A percentile compares a stretch with the other conserved stretches of the same genome.
These are phyloP conservation scores for Dendrolimus punctatus DNA, from an alignment of 1,140 invertebrate genomes.

Conservation along the genomic window DNA sequence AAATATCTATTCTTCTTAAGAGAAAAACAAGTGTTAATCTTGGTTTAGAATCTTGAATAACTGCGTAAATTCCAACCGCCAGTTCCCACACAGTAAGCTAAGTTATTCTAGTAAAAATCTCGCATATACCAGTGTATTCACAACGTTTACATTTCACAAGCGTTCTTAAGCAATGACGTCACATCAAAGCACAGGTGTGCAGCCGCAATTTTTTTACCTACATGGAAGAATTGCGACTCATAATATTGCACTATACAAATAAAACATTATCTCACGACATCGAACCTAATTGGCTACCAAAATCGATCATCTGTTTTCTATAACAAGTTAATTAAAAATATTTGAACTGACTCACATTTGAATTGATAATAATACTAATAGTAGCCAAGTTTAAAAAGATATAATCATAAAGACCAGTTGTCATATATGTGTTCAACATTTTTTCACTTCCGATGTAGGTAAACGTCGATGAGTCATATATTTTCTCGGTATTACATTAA, in stretches of 20 bases:
- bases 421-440: constrained; percentile 16
- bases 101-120: constrained; percentile 9
- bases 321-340: too few relatives aligned
- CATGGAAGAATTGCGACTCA: constrained; percentile 10
- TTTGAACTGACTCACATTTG: too few relatives aligned
- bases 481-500: constrained; percentile 20
- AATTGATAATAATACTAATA: too few relatives aligned
- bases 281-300: too few relatives aligned
- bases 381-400: background rate
- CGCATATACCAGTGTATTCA: constrained; percentile 7
- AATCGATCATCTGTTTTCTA: too few relatives aligned
- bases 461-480: constrained; percentile 20
- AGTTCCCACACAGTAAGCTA: background rate
- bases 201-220: constrained; percentile 20
- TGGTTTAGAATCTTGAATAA: too few relatives aligned
- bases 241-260: background rate
- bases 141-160: constrained; percentile 3
- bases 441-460: constrained; percentile 26
- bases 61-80: background rate
- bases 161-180: constrained; percentile 26
- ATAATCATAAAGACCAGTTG: constrained; percentile 4
- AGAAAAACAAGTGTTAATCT: too few relatives aligned
- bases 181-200: constrained; percentile 19
- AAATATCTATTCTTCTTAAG: too few relatives aligned
- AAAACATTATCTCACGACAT: background rate